phyloP scores from a whole-genome alignment of 2,888 invertebrate species.

The Conops quadrifasciatus region DNA sequence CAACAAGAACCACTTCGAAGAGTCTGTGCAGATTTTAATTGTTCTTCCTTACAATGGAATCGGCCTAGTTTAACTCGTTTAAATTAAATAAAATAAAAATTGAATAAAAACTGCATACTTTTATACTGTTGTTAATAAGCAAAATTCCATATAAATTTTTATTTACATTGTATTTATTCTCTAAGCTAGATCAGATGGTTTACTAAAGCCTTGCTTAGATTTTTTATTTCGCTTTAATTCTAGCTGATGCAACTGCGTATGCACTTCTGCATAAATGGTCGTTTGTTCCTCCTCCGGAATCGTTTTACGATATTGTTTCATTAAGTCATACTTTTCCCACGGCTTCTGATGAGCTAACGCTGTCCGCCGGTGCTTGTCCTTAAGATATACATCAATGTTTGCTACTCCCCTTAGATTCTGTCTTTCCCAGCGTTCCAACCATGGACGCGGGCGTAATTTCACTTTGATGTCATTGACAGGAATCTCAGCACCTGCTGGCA shows the following conservation, averaged over 20 bases:
- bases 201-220: slow-evolving; percentile 70
- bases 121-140: no score
- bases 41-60: no score
- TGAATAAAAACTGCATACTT: no score
- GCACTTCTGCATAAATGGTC: slow-evolving; percentile 85
- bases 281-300: slow-evolving; percentile 89
- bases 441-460: slow-evolving; percentile 81
- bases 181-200: slow-evolving; percentile 68
- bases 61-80: no score
- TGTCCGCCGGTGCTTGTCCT: slow-evolving; percentile 67
- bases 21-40: background rate
- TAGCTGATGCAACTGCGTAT: slow-evolving; percentile 76
- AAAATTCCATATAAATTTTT: no score
- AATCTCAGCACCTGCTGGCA: slow-evolving; percentile 79
- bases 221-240: slow-evolving; percentile 73
- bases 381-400: slow-evolving; percentile 70
- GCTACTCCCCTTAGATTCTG: slow-evolving; percentile 78
- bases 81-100: no score
- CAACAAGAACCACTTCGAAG: no score
- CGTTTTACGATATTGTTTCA: slow-evolving; percentile 89
- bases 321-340: slow-evolving; percentile 91
- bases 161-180: background rate
- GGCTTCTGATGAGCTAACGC: slow-evolving; percentile 74
- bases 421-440: slow-evolving; percentile 90
- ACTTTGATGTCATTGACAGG: slow-evolving; percentile 82